Percentiles rank a stretch among this genome's conserved stretches.
These are phyloP conservation scores for Phalera bucephala DNA, from an alignment of 2,888 invertebrate species.

Conservation along the genomic window DNA sequence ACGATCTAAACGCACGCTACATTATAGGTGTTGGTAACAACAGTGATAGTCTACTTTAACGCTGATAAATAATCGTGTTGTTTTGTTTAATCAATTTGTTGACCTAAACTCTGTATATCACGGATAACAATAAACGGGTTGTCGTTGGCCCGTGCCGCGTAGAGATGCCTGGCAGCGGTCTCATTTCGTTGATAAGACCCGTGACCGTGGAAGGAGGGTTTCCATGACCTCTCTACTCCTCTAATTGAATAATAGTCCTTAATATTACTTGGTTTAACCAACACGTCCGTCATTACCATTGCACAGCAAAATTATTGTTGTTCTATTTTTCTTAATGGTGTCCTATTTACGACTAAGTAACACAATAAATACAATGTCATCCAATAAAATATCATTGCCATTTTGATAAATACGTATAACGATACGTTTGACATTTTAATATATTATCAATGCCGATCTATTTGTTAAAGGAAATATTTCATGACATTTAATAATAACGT, in stretches of 20 bases:
- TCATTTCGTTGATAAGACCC: conserved; percentile 50
- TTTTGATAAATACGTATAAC: background rate
- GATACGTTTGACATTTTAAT: background rate
- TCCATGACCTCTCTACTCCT: conserved; percentile 64
- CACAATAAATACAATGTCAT: conserved; percentile 6
- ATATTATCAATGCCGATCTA: too few species aligned
- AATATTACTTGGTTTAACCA: conserved; percentile 20
- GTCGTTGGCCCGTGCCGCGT: conserved; percentile 16
- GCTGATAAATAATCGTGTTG: background rate
- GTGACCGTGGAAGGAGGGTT: conserved; percentile 60
- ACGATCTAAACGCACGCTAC: background rate
- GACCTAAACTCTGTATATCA: conserved; percentile 11
- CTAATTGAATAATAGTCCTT: conserved; percentile 62
- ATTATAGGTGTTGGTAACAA: background rate
- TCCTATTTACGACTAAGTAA: conserved; percentile 13
- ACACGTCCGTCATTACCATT: conserved; percentile 16
- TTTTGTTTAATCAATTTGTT: conserved; percentile 4
- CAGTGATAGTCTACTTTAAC: background rate
- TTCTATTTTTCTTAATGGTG: conserved; percentile 15
- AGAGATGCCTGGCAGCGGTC: conserved; percentile 42
- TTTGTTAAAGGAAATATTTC: too few species aligned
- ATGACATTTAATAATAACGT: too few species aligned
- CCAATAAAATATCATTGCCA: conserved; percentile 4
- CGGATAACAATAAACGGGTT: conserved; percentile 28
- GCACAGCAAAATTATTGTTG: background rate